Evolutionary conservation across 2,113 vertebrate species (phyloP), one percentile per base, ranked within the genome.

Genomic region (Promerops cafer): DNA sequence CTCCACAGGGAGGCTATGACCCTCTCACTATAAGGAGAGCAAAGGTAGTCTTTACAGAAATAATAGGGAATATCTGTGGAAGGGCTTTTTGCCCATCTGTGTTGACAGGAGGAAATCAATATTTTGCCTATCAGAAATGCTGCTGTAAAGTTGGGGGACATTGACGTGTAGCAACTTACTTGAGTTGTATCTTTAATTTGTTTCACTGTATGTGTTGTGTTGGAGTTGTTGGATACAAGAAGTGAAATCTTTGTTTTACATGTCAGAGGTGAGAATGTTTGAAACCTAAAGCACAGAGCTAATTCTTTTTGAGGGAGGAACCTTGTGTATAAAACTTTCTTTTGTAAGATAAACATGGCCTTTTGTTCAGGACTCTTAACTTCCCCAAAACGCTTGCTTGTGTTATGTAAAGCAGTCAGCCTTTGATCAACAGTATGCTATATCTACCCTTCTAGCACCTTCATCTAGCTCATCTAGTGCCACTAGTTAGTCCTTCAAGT

Each of bases 1-100:
- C 61, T 88, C 90, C 54, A 69, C 52, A 80, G 87, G 84, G 74
- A 93, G 54, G 53, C 93, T 92, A 26, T 85, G 89, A 92, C 87
- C 70, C 85, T 83, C 80, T 87, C 26, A 15, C 26, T 84, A 5
- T 76, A 77, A 56, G 68, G 42, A 91, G 35, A 95, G 49, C 44
- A 42, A 80, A 89, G 77, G 59, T 28, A 61, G 66, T 49, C 68
- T 87, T 68, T 76, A 49, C 53, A 72, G 84, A 93, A 97, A 91
- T 96, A 94, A 94, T 39, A 81, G 77, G 66, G 71, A 96, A 52
- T 77, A 37, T 93, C 53, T 90, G 64, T 89, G 57, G 21, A 35
- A 72, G 57, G 52, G 31, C 56, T 70, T 53, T 90, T 71, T 84
- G 27, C 30, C 60, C 24, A 27, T 90, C 47, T 72, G 14, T 82